phyloP scores from a whole-genome alignment of 92 coral and sea anemone species.

The Actinernus sp. region DNA sequence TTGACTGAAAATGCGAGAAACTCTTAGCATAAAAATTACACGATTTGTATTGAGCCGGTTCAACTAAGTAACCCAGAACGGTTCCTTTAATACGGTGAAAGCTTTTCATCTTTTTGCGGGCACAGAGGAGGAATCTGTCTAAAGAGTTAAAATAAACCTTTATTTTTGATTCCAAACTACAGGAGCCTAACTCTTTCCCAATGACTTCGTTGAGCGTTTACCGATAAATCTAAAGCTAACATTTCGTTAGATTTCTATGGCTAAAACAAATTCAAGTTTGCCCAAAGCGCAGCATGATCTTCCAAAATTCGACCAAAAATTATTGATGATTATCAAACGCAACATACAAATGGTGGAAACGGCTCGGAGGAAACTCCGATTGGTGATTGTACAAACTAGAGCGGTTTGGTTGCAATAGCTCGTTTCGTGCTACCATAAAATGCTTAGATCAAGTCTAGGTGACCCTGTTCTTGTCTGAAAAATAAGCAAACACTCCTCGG shows the following conservation, averaged over 20 bases:
- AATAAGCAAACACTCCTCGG: too few species aligned
- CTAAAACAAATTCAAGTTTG: slow-evolving; percentile 2
- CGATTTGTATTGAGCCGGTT: too few species aligned
- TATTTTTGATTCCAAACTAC: background rate
- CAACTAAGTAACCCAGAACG: slow-evolving; percentile 26
- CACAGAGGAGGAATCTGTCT: too few species aligned
- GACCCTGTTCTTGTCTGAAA: too few species aligned
- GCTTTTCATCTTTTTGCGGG: slow-evolving; percentile 15
- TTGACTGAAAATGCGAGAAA: too few species aligned
- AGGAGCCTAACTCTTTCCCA: background rate
- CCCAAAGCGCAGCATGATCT: slow-evolving; percentile 38
- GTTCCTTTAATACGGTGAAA: slow-evolving; percentile 14
- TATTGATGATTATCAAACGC: slow-evolving; percentile 37
- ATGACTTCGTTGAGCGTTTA: background rate
- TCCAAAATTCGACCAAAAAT: slow-evolving; percentile 44
- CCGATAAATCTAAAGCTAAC: background rate
- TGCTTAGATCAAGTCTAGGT: too few species aligned
- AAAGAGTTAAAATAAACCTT: too few species aligned
- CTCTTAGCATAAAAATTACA: too few species aligned
- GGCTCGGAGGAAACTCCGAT: slow-evolving; percentile 28
- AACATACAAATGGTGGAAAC: slow-evolving; percentile 14
- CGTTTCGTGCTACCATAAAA: too few species aligned
- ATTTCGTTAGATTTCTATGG: background rate
- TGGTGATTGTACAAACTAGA: too few species aligned
- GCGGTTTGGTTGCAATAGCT: too few species aligned